phyloP scores from a whole-genome alignment of 2,888 invertebrate species.

The Micropterix aruncella region DNA sequence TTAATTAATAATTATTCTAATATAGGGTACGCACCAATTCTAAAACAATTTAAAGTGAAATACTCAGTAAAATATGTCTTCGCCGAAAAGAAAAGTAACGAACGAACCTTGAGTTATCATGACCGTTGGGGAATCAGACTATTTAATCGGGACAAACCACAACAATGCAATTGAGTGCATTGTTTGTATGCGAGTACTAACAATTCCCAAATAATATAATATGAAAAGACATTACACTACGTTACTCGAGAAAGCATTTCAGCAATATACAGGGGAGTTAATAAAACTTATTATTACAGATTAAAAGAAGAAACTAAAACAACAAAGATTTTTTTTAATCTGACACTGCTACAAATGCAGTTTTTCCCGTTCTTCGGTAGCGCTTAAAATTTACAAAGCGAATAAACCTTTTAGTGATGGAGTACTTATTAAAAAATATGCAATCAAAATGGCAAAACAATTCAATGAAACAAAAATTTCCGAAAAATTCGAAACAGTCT shows the following conservation, averaged over 20 bases:
- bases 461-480: background rate
- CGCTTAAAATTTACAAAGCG: background rate
- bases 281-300: background rate
- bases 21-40: too few relatives aligned
- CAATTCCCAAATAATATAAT: background rate
- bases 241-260: background rate
- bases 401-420: background rate
- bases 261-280: background rate
- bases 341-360: background rate
- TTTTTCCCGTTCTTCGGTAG: background rate
- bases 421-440: background rate
- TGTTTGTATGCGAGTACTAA: slow-evolving; percentile 2
- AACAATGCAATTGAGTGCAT: background rate
- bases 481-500: slow-evolving; percentile 4
- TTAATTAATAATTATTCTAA: too few relatives aligned
- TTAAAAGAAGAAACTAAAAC: background rate
- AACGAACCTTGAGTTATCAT: background rate
- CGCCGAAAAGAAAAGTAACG: background rate
- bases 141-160: background rate
- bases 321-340: background rate
- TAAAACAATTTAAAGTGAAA: too few relatives aligned
- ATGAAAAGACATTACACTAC: background rate
- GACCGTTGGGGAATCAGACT: background rate
- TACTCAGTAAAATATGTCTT: too few relatives aligned
- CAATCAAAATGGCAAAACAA: too few relatives aligned